These are phyloP conservation scores for Lomographa bimaculata DNA, from an alignment of 2,888 invertebrate species.

Conservation along the genomic window DNA sequence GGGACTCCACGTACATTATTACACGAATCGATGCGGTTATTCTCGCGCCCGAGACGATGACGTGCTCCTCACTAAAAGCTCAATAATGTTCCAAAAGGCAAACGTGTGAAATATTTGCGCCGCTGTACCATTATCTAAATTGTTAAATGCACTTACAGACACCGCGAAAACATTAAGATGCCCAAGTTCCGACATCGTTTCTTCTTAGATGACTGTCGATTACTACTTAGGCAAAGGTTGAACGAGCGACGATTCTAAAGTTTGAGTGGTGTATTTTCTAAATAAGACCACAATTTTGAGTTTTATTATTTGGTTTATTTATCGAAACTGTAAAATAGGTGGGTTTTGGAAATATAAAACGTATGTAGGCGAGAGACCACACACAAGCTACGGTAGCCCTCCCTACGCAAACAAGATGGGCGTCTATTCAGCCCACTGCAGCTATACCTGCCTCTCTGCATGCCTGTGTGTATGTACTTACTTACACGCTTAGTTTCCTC, in stretches of 20 bases:
- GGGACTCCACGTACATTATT: conserved; percentile 54
- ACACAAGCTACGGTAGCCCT: conserved; percentile 60
- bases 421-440: conserved; percentile 43
- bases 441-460: conserved; percentile 51
- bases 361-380: conserved; percentile 62
- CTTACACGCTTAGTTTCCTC: conserved; percentile 62
- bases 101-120: conserved; percentile 56
- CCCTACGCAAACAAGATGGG: conserved; percentile 68
- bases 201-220: conserved; percentile 42
- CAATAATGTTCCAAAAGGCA: conserved; percentile 51
- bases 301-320: conserved; percentile 24
- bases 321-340: conserved; percentile 36
- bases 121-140: conserved; percentile 69
- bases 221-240: conserved; percentile 37
- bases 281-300: conserved; percentile 10
- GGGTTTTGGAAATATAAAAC: conserved; percentile 32
- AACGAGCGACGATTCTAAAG: conserved; percentile 25
- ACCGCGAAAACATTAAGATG: conserved; percentile 48
- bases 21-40: conserved; percentile 57
- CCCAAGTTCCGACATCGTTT: conserved; percentile 48
- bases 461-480: conserved; percentile 56
- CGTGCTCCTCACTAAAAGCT: conserved; percentile 53
- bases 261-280: conserved; percentile 9
- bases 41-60: conserved; percentile 40
- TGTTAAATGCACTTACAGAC: conserved; percentile 67